Conservation (phyloP, 2,888 invertebrate genomes). For the Andrena hattorfiana region DNA sequence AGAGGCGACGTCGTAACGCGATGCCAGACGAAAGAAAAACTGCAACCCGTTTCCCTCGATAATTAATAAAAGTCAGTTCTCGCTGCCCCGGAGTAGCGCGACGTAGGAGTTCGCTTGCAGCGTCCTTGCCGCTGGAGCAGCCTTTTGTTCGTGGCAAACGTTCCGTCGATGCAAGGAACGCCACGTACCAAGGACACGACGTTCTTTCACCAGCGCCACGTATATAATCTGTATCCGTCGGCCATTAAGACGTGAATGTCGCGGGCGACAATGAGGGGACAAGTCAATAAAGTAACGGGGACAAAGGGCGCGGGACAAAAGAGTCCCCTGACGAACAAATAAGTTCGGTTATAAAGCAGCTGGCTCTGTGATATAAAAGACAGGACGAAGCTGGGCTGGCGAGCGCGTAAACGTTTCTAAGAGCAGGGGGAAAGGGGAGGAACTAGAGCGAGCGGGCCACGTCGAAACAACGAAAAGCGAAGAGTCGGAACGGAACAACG, state of each 20-base stretch:
- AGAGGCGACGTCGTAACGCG: not conserved
- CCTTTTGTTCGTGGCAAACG: not conserved
- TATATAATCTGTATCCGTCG: constrained; percentile 60
- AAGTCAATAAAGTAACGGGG: constrained; percentile 63
- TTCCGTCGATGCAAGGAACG: not conserved
- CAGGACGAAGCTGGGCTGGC: constrained; percentile 6
- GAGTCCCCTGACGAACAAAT: constrained; percentile 60
- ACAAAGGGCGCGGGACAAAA: constrained; percentile 58
- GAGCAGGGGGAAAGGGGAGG: not conserved
- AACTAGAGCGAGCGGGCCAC: not conserved
- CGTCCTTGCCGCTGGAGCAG: not conserved
- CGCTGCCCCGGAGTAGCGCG: not conserved
- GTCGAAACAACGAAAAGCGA: constrained; percentile 36
- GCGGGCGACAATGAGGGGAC: constrained; percentile 53
- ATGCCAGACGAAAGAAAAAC: not conserved
- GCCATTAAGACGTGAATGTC: constrained; percentile 59
- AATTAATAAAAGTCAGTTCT: not conserved
- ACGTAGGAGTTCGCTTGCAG: not conserved
- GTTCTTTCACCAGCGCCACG: constrained; percentile 42
- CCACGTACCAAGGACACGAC: constrained; percentile 11
- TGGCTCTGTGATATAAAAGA: constrained; percentile 49
- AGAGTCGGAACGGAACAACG: constrained; percentile 25
- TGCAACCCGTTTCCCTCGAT: not conserved
- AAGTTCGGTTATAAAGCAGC: constrained; percentile 67
- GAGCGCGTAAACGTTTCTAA: constrained; percentile 29